phyloP scores from a whole-genome alignment of 2,797 vertebrate genomes.

The Rhinoraja longicauda region DNA sequence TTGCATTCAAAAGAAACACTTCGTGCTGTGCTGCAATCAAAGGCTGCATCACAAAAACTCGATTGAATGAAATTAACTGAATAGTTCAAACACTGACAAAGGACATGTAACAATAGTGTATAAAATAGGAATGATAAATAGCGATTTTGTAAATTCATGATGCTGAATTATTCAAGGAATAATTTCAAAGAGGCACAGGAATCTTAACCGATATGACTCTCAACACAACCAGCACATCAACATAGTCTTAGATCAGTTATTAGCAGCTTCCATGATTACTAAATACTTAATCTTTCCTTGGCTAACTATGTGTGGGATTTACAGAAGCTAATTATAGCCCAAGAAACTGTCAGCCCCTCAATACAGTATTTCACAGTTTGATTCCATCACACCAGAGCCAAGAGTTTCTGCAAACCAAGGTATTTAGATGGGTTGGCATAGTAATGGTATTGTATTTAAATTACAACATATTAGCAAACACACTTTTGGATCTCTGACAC shows the following conservation, averaged over 20 bases:
- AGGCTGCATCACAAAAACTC: neutral
- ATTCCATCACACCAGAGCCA: neutral
- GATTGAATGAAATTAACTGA: neutral
- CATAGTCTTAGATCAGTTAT: neutral
- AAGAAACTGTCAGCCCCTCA: neutral
- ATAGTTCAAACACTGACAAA: neutral
- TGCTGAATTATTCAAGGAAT: neutral
- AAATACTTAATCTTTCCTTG: neutral
- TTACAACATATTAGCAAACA: neutral
- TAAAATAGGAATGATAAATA: neutral
- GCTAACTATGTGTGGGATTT: neutral
- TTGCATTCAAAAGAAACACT: neutral
- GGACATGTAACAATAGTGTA: neutral
- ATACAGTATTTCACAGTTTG: neutral
- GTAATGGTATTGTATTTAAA: neutral
- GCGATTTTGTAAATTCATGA: neutral
- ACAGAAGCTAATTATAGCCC: neutral
- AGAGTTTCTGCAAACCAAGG: neutral
- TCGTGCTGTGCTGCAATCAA: neutral
- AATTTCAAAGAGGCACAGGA: neutral
- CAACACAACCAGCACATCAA: neutral
- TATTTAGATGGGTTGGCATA: neutral
- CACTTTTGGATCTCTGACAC: no score
- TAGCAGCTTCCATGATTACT: neutral
- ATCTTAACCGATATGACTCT: neutral